phyloP scores from a whole-genome alignment of 53 echinoderm and acorn worm genomes.

The Hippasteria phrygiana region DNA sequence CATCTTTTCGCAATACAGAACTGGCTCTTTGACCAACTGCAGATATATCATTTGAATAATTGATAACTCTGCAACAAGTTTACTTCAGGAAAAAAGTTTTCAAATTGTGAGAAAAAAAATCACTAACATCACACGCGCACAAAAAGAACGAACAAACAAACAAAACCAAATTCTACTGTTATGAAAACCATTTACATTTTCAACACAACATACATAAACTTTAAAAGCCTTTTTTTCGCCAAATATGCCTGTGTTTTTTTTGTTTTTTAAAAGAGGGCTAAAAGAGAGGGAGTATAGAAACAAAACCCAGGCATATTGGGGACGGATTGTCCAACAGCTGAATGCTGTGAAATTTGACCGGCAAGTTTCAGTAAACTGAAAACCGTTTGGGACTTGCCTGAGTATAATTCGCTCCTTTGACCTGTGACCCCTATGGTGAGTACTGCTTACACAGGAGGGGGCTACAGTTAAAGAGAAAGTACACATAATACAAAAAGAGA shows the following conservation, averaged over 20 bases:
- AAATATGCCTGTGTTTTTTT: conserved; percentile 51
- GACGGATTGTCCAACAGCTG: conserved; percentile 59
- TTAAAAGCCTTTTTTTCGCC: conserved; percentile 53
- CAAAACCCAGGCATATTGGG: conserved; percentile 59
- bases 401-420: conserved; percentile 7
- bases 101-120: too few relatives aligned
- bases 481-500: conserved; percentile 47
- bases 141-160: too few relatives aligned
- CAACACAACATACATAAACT: neutral
- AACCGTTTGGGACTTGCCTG: conserved; percentile 52
- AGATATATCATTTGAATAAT: too few relatives aligned
- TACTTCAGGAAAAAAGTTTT: too few relatives aligned
- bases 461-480: conserved; percentile 47
- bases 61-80: too few relatives aligned
- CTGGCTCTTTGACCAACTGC: too few relatives aligned
- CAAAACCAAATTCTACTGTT: too few relatives aligned
- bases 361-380: conserved; percentile 52
- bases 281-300: neutral
- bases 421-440: conserved; percentile 4
- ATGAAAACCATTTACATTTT: too few relatives aligned
- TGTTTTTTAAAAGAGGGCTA: neutral
- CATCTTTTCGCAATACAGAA: too few relatives aligned
- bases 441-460: conserved; percentile 31
- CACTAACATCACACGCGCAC: too few relatives aligned
- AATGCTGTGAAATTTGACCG: conserved; percentile 53